Evolutionary conservation across 1,140 invertebrate species (phyloP).

Genomic region (Wiebesia pumilae): DNA sequence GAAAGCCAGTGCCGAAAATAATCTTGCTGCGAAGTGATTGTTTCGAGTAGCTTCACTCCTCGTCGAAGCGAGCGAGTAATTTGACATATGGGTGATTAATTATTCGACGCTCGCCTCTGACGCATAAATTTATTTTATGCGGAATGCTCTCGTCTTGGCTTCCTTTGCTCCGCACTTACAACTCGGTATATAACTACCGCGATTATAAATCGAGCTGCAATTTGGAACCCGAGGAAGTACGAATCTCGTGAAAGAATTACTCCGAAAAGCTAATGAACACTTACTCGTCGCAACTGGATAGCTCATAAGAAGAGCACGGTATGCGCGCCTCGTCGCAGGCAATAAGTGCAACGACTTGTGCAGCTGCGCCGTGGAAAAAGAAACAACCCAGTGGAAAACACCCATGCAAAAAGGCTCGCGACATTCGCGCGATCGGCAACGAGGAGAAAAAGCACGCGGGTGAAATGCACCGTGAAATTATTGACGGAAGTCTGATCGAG

Average conservation of each 20-base stretch:
- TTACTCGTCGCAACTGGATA: not conserved
- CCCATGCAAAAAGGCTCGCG: too few species aligned
- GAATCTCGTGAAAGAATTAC: not conserved
- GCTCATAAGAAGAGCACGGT: too few species aligned
- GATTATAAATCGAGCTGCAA: not conserved
- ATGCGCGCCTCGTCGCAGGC: not conserved
- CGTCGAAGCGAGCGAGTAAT: not conserved
- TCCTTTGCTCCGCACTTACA: not conserved
- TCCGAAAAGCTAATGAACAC: not conserved
- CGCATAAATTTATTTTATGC: not conserved
- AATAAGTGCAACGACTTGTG: not conserved
- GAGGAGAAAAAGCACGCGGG: not conserved
- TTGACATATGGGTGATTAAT: not conserved
- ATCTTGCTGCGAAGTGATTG: too few species aligned
- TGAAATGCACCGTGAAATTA: slow-evolving; percentile 74
- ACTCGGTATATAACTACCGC: not conserved
- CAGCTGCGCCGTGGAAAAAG: not conserved
- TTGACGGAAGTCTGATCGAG: slow-evolving; percentile 71
- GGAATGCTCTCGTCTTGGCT: not conserved
- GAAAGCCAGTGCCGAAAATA: not conserved
- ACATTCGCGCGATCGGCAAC: not conserved
- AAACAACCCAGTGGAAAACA: too few species aligned
- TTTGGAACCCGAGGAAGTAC: not conserved
- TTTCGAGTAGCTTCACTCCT: not conserved
- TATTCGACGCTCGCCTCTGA: not conserved